A percentile compares a stretch with the other conserved stretches of the same genome.
These are phyloP conservation scores for Lycocerus yunnanus DNA, from an alignment of 2,888 invertebrate species.

Conservation along the genomic window DNA sequence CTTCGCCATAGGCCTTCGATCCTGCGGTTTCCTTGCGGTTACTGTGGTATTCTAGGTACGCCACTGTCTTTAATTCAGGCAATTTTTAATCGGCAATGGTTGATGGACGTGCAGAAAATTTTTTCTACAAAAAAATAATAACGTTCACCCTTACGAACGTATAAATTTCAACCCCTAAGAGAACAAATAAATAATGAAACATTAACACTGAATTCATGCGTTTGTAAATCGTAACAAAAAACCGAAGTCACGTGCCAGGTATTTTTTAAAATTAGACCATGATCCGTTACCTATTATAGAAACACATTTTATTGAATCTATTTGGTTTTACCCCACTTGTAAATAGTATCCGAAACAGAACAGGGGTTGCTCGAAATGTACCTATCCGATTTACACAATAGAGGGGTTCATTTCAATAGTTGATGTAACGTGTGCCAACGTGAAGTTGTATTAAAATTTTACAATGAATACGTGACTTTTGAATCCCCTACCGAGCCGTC, in stretches of 20 bases:
- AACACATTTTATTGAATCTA: constrained; percentile 17
- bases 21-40: not conserved
- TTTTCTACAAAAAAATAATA: not conserved
- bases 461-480: constrained; percentile 22
- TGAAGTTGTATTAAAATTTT: constrained; percentile 19
- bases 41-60: not conserved
- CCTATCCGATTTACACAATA: constrained; percentile 12
- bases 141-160: not conserved
- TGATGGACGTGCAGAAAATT: not conserved
- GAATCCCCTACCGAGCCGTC: constrained; percentile 1
- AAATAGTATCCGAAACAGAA: constrained; percentile 13
- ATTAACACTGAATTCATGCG: not conserved
- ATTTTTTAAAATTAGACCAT: constrained; percentile 4
- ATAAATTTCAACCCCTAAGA: not conserved
- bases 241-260: not conserved
- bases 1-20: not conserved
- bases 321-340: constrained; percentile 24
- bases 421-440: constrained; percentile 14
- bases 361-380: constrained; percentile 5
- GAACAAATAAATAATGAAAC: not conserved
- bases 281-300: constrained; percentile 18
- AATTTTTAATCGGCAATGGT: not conserved
- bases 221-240: not conserved
- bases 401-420: constrained; percentile 11
- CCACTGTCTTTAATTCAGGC: not conserved